These are phyloP conservation scores for Hypomecis punctinalis DNA, from an alignment of 2,888 invertebrate genomes.

Conservation along the genomic window DNA sequence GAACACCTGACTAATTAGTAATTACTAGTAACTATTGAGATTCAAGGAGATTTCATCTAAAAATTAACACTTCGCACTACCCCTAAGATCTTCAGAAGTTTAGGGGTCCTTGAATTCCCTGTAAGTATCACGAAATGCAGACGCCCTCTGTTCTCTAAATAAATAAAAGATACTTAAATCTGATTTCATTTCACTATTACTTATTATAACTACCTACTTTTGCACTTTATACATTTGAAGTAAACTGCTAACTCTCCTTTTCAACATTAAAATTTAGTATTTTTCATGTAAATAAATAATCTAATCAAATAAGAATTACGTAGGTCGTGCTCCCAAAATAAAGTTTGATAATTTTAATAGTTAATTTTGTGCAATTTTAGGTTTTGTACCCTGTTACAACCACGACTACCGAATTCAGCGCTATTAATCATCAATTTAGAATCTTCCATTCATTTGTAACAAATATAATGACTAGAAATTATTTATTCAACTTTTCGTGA, in stretches of 20 bases:
- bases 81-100: background rate
- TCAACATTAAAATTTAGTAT: background rate
- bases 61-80: background rate
- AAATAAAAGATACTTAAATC: background rate
- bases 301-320: slow-evolving; percentile 24
- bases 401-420: slow-evolving; percentile 60
- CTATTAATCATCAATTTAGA: slow-evolving; percentile 48
- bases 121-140: slow-evolving; percentile 2
- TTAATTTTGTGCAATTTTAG: slow-evolving; percentile 57
- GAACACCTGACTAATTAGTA: background rate
- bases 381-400: slow-evolving; percentile 72
- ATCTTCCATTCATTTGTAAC: slow-evolving; percentile 52
- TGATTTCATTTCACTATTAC: slow-evolving; percentile 1
- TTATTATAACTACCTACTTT: slow-evolving; percentile 18
- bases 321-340: background rate
- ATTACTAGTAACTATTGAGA: background rate
- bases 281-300: background rate
- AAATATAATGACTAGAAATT: slow-evolving; percentile 75
- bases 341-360: slow-evolving; percentile 40
- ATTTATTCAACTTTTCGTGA: slow-evolving; percentile 50
- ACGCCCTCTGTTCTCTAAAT: background rate
- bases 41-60: background rate
- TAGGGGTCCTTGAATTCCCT: background rate
- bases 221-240: slow-evolving; percentile 36
- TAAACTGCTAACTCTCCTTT: slow-evolving; percentile 12